Percentiles rank a stretch among this genome's conserved stretches.
phyloP scores from a whole-genome alignment of 1,140 invertebrate species.

The Globodera ellingtonae region DNA sequence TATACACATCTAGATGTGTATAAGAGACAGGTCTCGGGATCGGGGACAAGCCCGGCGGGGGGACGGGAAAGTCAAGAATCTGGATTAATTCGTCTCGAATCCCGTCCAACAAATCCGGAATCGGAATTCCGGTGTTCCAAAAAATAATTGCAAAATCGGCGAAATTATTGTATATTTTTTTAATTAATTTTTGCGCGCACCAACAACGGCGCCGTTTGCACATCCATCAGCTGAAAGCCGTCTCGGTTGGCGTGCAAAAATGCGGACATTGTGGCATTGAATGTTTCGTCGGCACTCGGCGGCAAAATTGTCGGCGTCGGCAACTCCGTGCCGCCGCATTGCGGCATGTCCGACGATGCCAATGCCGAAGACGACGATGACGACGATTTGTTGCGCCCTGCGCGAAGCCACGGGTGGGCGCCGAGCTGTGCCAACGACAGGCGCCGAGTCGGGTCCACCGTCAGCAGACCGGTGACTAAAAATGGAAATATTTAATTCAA shows the following conservation, averaged over 20 bases:
- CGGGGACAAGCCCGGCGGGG: too few relatives aligned
- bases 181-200: not conserved
- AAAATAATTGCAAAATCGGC: too few relatives aligned
- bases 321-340: slow-evolving; percentile 53
- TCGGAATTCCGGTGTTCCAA: too few relatives aligned
- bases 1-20: too few relatives aligned
- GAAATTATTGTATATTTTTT: too few relatives aligned
- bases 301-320: slow-evolving; percentile 61
- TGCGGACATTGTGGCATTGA: slow-evolving; percentile 73
- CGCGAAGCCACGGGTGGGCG: slow-evolving; percentile 60
- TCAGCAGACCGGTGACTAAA: slow-evolving; percentile 71
- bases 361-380: not conserved
- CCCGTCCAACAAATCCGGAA: too few relatives aligned
- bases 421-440: slow-evolving; percentile 72
- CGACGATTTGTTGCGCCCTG: not conserved
- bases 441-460: slow-evolving; percentile 77
- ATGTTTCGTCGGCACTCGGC: slow-evolving; percentile 66
- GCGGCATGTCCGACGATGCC: slow-evolving; percentile 38
- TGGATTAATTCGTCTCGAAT: too few relatives aligned
- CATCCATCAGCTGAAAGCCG: slow-evolving; percentile 75
- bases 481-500: not conserved
- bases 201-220: slow-evolving; percentile 61
- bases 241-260: slow-evolving; percentile 75
- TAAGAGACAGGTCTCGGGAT: too few relatives aligned
- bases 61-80: too few relatives aligned